Evolutionary conservation across 1,140 invertebrate species (phyloP), one percentile per base, ranked within the genome.

Genomic region (Schlechtendalia chinensis): DNA sequence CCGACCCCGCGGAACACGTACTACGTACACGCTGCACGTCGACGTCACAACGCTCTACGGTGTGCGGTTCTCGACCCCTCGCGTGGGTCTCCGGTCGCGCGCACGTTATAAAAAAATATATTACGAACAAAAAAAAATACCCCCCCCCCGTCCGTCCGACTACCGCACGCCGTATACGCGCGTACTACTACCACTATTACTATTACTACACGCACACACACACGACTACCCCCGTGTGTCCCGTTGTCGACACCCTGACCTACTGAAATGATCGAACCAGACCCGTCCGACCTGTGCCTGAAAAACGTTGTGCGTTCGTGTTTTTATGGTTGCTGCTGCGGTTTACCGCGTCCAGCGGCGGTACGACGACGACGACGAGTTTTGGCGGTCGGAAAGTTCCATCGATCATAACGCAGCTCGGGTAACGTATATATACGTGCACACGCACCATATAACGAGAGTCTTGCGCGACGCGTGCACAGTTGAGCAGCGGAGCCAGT

Each of bases 231-330:
- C 75, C 75, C 24, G 65, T 79, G 39, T 63, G 58, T 79, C 22
- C 75, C 63, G 27, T 79, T 79, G 75, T 79, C 75, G 75, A 79
- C 75, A 79, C 75, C 75, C 58, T 79, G 75, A 79, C 75, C 75
- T 79, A 79, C 58, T 79, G 45, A 77, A 77, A 77, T 63, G 61
- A 79, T 79, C 75, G 75, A 79, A 79, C 75, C 75, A 79, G 75
- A 79, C 59, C 58, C 58, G 39, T 79, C 47, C 45, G 39, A 29
- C 19, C 22, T 79, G 75, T 63, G 75, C 45, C 75, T 63, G 75
- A 79, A 79, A 79, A 79, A 22, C 63, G 75, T 79, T 50, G 75
- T 79, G 75, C 22, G 75, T 79, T 58, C 27, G 32, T 79, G 56
- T 39, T 39, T 39, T 39, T 39, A 39, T 8, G 10, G 27, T 17